Evolutionary conservation across 2,113 vertebrate species (phyloP).

Genomic region (Ophthalmolycus amberensis): DNA sequence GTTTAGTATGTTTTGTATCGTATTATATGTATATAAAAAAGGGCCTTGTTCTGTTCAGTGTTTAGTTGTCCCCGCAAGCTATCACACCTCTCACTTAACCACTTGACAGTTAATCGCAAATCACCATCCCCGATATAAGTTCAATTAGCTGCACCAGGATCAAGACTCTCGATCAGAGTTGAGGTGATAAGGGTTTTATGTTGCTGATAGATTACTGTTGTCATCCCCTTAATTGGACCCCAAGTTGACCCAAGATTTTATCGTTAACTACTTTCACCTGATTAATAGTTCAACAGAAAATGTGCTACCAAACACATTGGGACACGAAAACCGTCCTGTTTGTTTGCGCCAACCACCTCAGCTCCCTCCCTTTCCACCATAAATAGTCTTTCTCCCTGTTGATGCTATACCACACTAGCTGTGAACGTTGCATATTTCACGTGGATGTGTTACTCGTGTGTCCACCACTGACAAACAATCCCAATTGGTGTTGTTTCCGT

Average conservation of each 20-base stretch:
- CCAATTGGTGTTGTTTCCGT: background rate
- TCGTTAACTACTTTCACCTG: background rate
- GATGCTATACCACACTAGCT: background rate
- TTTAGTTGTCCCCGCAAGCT: background rate
- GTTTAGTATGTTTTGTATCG: background rate
- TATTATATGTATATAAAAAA: background rate
- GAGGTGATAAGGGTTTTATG: background rate
- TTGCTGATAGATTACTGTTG: background rate
- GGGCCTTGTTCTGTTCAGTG: background rate
- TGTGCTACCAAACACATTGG: background rate
- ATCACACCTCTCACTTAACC: background rate
- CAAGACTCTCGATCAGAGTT: background rate
- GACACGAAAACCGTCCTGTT: background rate
- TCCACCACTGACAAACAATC: background rate
- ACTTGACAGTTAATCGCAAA: background rate
- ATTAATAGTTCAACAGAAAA: background rate
- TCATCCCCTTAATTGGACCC: background rate
- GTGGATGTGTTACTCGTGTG: background rate
- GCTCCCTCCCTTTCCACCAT: background rate
- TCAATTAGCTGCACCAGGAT: background rate
- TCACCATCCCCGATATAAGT: background rate
- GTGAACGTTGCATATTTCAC: background rate
- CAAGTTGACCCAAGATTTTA: background rate
- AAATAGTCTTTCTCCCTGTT: background rate
- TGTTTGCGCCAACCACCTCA: background rate